phyloP scores from a whole-genome alignment of 2,888 invertebrate genomes.

The Chrysolina haemoptera region DNA sequence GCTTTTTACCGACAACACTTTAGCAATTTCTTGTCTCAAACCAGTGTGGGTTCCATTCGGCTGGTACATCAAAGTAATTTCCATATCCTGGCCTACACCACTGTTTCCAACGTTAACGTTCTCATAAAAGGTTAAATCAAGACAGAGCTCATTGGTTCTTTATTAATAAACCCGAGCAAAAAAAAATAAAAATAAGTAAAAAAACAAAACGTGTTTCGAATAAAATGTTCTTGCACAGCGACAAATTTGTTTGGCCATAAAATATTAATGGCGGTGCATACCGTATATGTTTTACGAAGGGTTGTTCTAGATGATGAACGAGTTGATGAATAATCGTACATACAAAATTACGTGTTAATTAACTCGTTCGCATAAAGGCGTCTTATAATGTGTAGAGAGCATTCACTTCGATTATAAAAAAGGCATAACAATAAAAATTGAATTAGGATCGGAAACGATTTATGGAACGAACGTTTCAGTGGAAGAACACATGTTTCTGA shows the following conservation, averaged over 20 bases:
- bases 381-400: slow-evolving; percentile 21
- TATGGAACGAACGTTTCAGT: slow-evolving; percentile 16
- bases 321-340: slow-evolving; percentile 28
- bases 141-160: slow-evolving; percentile 35
- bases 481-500: slow-evolving; percentile 23
- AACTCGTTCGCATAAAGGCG: slow-evolving; percentile 24
- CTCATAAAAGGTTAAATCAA: slow-evolving; percentile 22
- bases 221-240: slow-evolving; percentile 40
- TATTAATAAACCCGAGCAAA: slow-evolving; percentile 29
- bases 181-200: slow-evolving; percentile 25
- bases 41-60: background rate
- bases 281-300: slow-evolving; percentile 33
- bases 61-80: background rate
- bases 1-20: too few relatives aligned
- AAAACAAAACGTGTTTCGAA: slow-evolving; percentile 38
- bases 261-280: slow-evolving; percentile 33
- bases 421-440: slow-evolving; percentile 34
- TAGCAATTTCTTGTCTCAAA: background rate
- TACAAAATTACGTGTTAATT: slow-evolving; percentile 32
- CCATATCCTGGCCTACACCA: slow-evolving; percentile 14
- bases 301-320: slow-evolving; percentile 34
- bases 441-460: slow-evolving; percentile 33
- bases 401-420: slow-evolving; percentile 26
- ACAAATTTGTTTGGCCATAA: slow-evolving; percentile 34
- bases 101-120: slow-evolving; percentile 27